Conservation (phyloP, 64 coral and sea anemone genomes). For the Montipora cactus region DNA sequence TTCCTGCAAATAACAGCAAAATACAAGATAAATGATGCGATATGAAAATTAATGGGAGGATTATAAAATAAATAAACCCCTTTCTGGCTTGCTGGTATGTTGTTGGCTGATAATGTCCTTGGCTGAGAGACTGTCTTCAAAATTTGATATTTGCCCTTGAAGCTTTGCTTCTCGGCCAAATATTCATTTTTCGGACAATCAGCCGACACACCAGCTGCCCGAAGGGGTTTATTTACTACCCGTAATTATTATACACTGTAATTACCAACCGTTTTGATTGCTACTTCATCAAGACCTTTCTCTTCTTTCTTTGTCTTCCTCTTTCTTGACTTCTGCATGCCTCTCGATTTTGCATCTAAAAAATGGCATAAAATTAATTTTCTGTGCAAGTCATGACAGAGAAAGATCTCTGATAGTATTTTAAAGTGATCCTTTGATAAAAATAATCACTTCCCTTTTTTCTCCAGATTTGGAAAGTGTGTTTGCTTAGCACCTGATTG, state of each 20-base stretch:
- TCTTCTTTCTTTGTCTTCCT: background rate
- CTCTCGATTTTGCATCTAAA: conserved; percentile 36
- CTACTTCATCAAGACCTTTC: conserved; percentile 9
- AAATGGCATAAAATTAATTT: background rate
- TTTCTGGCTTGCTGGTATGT: no score
- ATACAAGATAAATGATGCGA: background rate
- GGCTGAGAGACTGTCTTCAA: background rate
- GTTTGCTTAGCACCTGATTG: no score
- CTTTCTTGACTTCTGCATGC: conserved; percentile 16
- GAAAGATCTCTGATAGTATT: no score
- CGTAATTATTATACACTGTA: no score
- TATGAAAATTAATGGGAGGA: no score
- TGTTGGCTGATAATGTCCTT: no score
- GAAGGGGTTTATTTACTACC: background rate
- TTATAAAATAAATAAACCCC: no score
- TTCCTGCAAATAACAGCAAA: background rate
- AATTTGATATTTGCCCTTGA: conserved; percentile 15
- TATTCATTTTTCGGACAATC: background rate
- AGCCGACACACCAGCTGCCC: background rate
- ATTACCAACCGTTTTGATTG: background rate
- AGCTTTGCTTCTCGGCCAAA: background rate
- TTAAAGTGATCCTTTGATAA: no score
- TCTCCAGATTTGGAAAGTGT: no score
- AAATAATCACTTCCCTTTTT: no score
- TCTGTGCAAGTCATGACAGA: background rate